phyloP scores from a whole-genome alignment of 2,113 vertebrate genomes.

The Solea solea region DNA sequence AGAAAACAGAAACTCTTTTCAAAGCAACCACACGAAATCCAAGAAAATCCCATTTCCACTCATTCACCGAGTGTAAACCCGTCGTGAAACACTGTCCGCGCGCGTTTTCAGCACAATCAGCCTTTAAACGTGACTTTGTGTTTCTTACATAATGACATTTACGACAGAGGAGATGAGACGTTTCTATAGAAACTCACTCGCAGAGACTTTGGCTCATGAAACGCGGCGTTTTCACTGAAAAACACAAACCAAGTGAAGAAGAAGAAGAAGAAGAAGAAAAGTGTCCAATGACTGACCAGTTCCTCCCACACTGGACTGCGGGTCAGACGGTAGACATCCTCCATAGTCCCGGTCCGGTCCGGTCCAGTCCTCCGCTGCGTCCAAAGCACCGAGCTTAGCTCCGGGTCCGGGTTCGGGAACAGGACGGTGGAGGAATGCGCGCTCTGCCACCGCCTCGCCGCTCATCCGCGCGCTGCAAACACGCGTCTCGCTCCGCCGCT shows the following conservation, averaged over 20 bases:
- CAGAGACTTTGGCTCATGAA: not conserved
- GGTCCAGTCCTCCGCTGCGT: not conserved
- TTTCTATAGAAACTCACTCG: too few species aligned
- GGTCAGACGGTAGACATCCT: slow-evolving; percentile 84
- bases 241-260: not conserved
- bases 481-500: slow-evolving; percentile 23
- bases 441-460: slow-evolving; percentile 31
- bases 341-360: slow-evolving; percentile 77
- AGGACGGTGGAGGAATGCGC: slow-evolving; percentile 41
- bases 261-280: not conserved
- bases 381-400: slow-evolving; percentile 21
- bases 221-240: not conserved
- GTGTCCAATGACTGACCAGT: slow-evolving; percentile 75
- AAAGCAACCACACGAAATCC: too few species aligned
- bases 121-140: too few species aligned
- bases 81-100: too few species aligned
- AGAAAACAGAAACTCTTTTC: too few species aligned
- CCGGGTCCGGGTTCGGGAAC: not conserved
- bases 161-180: not conserved
- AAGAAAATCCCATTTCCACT: too few species aligned
- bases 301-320: slow-evolving; percentile 90
- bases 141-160: too few species aligned
- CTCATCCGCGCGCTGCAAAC: slow-evolving; percentile 38
- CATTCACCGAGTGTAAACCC: too few species aligned
- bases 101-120: too few species aligned